Base-by-base conservation (phyloP, 2,888 invertebrate species). In the Chironomus tentans region DNA sequence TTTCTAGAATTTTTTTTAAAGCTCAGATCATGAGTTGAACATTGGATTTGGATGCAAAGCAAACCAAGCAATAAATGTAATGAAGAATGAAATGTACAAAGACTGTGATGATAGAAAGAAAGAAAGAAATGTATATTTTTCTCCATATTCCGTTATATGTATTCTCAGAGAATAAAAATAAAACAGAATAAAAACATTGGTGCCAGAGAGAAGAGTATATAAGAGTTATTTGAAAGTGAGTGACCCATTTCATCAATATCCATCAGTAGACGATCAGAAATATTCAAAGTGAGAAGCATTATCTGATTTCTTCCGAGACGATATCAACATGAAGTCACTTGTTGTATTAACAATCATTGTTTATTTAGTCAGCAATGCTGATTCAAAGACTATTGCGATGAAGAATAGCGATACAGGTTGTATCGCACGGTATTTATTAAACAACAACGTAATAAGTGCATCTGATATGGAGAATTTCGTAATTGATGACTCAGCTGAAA, bases 381-480 rank as follows among this genome's bases (percentile, higher is more conserved):
- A 68, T 4, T 48, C 21, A 46, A 68, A 68, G 46, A 10, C 74
- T 3, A n/a, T 72, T 38, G 28, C 62, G 22, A 47, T 74, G 10
- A 74, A 74, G n/a, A 68, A 47, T 18, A 21, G 68, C 21, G 74
- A 74, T 48, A 68, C 48, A 22, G 65, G 48, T 13, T 74, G 74
- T 48, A 74, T 74, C 4, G 74, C 65, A 4, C 15, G 74, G 6
- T 74, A 62, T 74, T 48, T 74, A 15, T 10, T 65, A 13, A 46
- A 74, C n/a, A 65, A 68, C 18, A 68, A 68, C 6, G 68, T 74
- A 47, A 47, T 74, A 48, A 68, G 48, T 68, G 74, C 46, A 48
- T 28, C 74, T 12, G 68, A 65, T 13, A n/a, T 68, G 6, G 13
- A 68, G 13, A 24, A 65, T 21, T 13, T 65, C 10, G 68, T 24